These are phyloP conservation scores for Heliangelus exortis DNA, from an alignment of 2,797 vertebrate species.

Conservation along the genomic window DNA sequence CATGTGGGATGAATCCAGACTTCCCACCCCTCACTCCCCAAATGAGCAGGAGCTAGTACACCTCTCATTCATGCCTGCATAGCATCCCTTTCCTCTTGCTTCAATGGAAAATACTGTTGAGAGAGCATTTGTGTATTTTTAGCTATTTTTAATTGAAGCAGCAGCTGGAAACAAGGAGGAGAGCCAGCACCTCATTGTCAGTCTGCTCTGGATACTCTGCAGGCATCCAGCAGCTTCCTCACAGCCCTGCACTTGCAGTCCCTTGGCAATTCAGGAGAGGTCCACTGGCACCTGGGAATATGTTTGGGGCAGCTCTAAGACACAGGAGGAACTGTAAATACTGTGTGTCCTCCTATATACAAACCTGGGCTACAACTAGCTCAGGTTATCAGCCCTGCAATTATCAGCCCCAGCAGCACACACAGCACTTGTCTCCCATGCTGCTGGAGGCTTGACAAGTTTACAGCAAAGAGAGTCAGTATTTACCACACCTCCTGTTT, in stretches of 20 bases:
- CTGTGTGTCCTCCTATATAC: accelerated
- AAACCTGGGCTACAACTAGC: not conserved
- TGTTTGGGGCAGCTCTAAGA: not conserved
- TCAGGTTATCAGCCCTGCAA: not conserved
- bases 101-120: not conserved
- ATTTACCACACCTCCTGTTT: not conserved
- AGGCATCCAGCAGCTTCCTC: not conserved
- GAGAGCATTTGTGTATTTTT: constrained; percentile 42
- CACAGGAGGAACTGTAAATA: not conserved
- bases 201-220: not conserved
- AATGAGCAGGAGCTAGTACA: not conserved
- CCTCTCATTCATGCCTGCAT: not conserved
- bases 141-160: constrained; percentile 39
- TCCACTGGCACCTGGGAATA: not conserved
- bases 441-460: not conserved
- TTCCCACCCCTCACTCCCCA: not conserved
- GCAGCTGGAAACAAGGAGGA: constrained; percentile 31
- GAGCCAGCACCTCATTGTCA: not conserved
- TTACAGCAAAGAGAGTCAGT: not conserved
- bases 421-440: not conserved
- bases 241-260: accelerated
- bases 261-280: not conserved
- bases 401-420: not conserved
- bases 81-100: constrained; percentile 21
- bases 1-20: not conserved